Base-by-base conservation (phyloP, 2,888 invertebrate species). In the Gasteruption jaculator region DNA sequence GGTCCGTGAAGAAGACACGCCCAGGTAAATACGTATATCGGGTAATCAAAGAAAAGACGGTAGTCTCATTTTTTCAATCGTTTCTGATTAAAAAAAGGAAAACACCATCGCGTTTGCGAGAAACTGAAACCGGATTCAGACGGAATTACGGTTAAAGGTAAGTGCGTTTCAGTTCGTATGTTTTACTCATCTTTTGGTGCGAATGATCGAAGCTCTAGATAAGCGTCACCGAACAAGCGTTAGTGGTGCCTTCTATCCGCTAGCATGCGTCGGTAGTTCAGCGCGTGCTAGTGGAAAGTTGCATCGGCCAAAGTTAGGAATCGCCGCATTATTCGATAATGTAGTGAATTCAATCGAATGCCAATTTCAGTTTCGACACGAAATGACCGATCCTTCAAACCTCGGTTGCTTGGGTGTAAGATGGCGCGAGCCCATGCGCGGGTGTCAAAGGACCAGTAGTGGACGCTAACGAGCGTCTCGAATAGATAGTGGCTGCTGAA, bases 331-430 rank as follows among this genome's bases (percentile, higher is more conserved):
- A n/a, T n/a, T n/a, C n/a, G n/a, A n/a, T n/a, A n/a, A n/a, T n/a
- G n/a, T n/a, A n/a, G n/a, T n/a, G n/a, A n/a, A n/a, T n/a, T n/a
- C n/a, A n/a, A n/a, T n/a, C n/a, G n/a, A n/a, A n/a, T n/a, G n/a
- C n/a, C n/a, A n/a, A n/a, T n/a, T n/a, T n/a, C n/a, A n/a, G n/a
- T n/a, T n/a, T n/a, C n/a, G n/a, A n/a, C n/a, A n/a, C n/a, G n/a
- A n/a, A n/a, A n/a, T n/a, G n/a, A n/a, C n/a, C n/a, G n/a, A n/a
- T 31, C 49, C 56, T 51, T 33, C 56, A 68, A 38, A 68, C 68
- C 38, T 68, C 66, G 43, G 68, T 67, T 11, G 68, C 68, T 49
- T 68, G 68, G 16, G 67, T 66, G 46, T 67, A 68, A 10, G 67
- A 63, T 7, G 68, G 68, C 27, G 68, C 66, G 37, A 68, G 59